phyloP scores from a whole-genome alignment of 1,140 invertebrate genomes.

The Scaptomyza montana region DNA sequence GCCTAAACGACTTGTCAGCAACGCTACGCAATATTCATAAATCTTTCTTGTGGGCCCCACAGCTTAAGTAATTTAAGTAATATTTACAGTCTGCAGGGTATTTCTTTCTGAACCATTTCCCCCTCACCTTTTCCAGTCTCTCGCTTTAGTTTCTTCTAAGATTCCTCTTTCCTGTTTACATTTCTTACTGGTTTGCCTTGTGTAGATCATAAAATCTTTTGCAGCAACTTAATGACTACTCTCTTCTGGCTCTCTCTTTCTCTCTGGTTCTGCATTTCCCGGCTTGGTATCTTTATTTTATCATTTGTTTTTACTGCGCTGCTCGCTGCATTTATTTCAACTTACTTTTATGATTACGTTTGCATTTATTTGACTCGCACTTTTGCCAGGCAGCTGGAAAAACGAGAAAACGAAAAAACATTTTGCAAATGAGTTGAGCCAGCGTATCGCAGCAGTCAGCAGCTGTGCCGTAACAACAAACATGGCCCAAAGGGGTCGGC shows the following conservation, averaged over 20 bases:
- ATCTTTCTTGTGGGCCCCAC: slow-evolving; percentile 19
- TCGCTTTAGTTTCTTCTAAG: not conserved
- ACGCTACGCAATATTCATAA: slow-evolving; percentile 31
- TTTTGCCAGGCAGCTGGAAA: slow-evolving; percentile 43
- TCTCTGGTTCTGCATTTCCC: not conserved
- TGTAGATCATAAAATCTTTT: slow-evolving; percentile 58
- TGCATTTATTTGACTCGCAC: slow-evolving; percentile 53
- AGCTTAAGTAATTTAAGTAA: slow-evolving; percentile 23
- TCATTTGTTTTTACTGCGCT: slow-evolving; percentile 48
- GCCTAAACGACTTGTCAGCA: slow-evolving; percentile 41
- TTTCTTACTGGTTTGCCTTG: slow-evolving; percentile 60
- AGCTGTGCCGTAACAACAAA: slow-evolving; percentile 16
- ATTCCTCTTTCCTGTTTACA: slow-evolving; percentile 24
- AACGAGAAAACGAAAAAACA: slow-evolving; percentile 50
- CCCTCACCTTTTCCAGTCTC: not conserved
- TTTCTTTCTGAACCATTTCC: not conserved
- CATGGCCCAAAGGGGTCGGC: slow-evolving; percentile 44
- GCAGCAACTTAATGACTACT: slow-evolving; percentile 32
- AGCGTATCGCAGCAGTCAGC: slow-evolving; percentile 3
- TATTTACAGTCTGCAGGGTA: slow-evolving; percentile 11
- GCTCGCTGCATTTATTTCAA: slow-evolving; percentile 45
- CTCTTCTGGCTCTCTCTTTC: not conserved
- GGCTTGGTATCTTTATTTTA: slow-evolving; percentile 34
- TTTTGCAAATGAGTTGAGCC: slow-evolving; percentile 61
- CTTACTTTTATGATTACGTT: slow-evolving; percentile 55